Evolutionary conservation across 2,797 vertebrate species (phyloP).

Genomic region (Hypotaenidia okinawae): DNA sequence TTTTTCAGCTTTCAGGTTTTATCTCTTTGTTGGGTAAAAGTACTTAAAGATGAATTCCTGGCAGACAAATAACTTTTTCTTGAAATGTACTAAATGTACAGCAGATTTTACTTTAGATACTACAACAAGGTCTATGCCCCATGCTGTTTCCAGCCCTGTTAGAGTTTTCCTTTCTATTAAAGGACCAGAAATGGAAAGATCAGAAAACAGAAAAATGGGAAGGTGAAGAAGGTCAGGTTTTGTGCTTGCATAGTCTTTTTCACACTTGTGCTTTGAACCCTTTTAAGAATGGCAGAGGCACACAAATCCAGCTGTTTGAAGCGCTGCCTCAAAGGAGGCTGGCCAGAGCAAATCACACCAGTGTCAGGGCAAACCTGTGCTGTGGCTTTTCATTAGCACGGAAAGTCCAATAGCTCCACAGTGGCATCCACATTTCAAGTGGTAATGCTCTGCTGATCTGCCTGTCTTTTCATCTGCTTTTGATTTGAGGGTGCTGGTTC

Average conservation of each 20-base stretch:
- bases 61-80: constrained; percentile 45
- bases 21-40: background rate
- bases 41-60: constrained; percentile 25
- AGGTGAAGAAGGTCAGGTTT: constrained; percentile 69
- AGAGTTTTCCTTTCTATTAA: constrained; percentile 61
- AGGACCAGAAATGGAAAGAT: constrained; percentile 64
- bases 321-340: constrained; percentile 39
- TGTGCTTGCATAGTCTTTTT: constrained; percentile 42
- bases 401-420: background rate
- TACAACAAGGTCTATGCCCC: constrained; percentile 19
- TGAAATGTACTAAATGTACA: constrained; percentile 32
- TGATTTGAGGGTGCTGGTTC: background rate
- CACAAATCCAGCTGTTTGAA: constrained; percentile 57
- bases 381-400: constrained; percentile 30
- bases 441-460: too few relatives aligned
- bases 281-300: constrained; percentile 1
- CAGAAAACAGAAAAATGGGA: constrained; percentile 58
- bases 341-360: constrained; percentile 4
- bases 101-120: constrained; percentile 56
- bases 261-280: constrained; percentile 59
- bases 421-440: background rate
- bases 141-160: constrained; percentile 63
- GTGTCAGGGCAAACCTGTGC: constrained; percentile 23
- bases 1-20: constrained; percentile 26
- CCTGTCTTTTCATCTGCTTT: background rate